Evolutionary conservation across 2,888 invertebrate species (phyloP).

Genomic region (Cybosia mesomella): DNA sequence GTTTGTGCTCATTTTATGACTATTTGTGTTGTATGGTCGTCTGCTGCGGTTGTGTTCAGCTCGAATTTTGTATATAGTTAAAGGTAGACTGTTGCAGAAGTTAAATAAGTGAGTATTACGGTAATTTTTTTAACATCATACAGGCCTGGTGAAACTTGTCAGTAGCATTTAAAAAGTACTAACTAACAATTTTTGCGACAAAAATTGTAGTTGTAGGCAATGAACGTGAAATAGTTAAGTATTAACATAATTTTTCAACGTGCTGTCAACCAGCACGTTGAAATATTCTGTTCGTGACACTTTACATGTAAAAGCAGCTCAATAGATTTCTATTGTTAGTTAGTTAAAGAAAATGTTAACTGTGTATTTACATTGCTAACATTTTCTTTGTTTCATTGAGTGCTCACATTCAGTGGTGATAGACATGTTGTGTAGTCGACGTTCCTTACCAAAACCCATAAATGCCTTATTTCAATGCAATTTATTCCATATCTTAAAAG

Average conservation of each 20-base stretch:
- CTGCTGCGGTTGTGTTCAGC: background rate
- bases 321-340: no score
- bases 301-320: background rate
- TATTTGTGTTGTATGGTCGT: background rate
- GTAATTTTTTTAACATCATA: background rate
- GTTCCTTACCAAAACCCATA: background rate
- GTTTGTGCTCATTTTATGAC: slow-evolving; percentile 4
- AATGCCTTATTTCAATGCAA: background rate
- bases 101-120: background rate
- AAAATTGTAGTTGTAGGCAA: background rate
- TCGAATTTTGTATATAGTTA: background rate
- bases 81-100: background rate
- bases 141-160: background rate
- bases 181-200: no score
- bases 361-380: no score
- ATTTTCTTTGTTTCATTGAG: background rate
- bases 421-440: background rate
- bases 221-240: no score
- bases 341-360: no score
- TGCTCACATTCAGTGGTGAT: background rate
- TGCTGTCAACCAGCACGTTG: background rate
- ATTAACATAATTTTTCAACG: no score
- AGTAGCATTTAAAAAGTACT: background rate
- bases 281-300: background rate
- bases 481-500: background rate